Conservation (phyloP, 1,140 invertebrate species). For the Lanistes nyassanus region DNA sequence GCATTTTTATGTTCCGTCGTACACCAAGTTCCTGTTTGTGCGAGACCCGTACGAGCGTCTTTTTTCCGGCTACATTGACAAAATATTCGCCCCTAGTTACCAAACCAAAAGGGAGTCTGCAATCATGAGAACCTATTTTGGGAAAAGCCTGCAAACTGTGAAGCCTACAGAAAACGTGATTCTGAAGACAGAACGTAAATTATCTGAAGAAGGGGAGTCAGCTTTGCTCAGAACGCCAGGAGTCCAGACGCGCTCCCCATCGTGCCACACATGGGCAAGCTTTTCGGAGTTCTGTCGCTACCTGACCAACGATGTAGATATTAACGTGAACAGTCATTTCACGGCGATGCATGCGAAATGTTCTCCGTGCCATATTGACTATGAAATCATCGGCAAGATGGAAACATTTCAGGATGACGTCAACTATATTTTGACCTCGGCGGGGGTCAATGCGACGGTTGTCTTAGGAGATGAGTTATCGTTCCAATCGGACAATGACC, state of each 20-base stretch:
- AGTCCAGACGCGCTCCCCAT: not conserved
- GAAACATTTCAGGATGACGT: slow-evolving; percentile 11
- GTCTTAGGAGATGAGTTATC: not conserved
- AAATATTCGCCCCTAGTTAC: slow-evolving; percentile 16
- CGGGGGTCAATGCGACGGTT: not conserved
- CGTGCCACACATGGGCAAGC: not conserved
- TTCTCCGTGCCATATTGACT: not conserved
- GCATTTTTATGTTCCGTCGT: not conserved
- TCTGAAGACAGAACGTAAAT: too few relatives aligned
- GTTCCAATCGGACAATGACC: slow-evolving; percentile 14
- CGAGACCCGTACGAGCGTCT: slow-evolving; percentile 19
- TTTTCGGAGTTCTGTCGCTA: slow-evolving; percentile 13
- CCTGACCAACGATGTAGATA: not conserved
- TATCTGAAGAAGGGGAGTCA: not conserved
- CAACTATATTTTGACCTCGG: not conserved
- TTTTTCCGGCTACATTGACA: slow-evolving; percentile 18
- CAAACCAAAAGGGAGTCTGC: not conserved
- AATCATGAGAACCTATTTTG: not conserved
- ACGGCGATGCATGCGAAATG: slow-evolving; percentile 2
- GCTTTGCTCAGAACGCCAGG: not conserved
- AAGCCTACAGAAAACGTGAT: not conserved
- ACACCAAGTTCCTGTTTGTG: slow-evolving; percentile 6
- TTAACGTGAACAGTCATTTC: slow-evolving; percentile 10
- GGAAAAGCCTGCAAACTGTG: not conserved
- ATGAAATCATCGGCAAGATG: slow-evolving; percentile 10